Conservation (phyloP, 1,140 invertebrate genomes). For the Helicoverpa armigera region DNA sequence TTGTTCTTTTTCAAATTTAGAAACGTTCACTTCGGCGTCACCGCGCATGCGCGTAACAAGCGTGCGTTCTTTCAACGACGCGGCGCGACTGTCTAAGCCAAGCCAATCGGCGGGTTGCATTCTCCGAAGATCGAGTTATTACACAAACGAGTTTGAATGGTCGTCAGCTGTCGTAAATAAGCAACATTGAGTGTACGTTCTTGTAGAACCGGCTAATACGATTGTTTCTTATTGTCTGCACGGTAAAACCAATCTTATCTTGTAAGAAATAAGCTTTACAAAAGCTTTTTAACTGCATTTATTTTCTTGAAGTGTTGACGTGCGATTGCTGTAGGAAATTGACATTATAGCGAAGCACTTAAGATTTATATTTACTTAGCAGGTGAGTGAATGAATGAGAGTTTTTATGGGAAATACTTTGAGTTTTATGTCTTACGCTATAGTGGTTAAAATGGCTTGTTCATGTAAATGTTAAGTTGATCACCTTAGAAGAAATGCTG, state of each 20-base stretch:
- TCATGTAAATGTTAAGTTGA: constrained; percentile 58
- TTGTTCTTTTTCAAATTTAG: constrained; percentile 24
- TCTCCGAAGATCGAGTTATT: constrained; percentile 73
- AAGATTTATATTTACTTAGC: constrained; percentile 48
- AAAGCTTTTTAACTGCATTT: not conserved
- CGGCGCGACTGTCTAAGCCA: constrained; percentile 66
- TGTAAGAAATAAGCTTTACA: not conserved
- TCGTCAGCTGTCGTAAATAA: constrained; percentile 57
- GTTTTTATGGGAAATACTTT: constrained; percentile 50
- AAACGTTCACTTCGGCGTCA: constrained; percentile 50
- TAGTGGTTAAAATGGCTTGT: constrained; percentile 55
- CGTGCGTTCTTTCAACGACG: constrained; percentile 58
- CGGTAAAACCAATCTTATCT: constrained; percentile 5
- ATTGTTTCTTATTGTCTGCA: constrained; percentile 33
- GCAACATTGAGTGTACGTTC: constrained; percentile 53
- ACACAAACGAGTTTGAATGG: constrained; percentile 69
- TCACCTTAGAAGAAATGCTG: constrained; percentile 78
- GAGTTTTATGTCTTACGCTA: constrained; percentile 32
- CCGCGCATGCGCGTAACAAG: constrained; percentile 63
- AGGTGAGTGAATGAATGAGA: constrained; percentile 44
- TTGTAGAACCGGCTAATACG: constrained; percentile 63
- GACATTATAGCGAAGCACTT: constrained; percentile 10
- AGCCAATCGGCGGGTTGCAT: constrained; percentile 67
- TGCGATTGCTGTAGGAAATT: constrained; percentile 32
- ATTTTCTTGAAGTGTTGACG: constrained; percentile 16